Evolutionary conservation across 2,113 vertebrate species (phyloP).

Genomic region (Tupaia chinensis): DNA sequence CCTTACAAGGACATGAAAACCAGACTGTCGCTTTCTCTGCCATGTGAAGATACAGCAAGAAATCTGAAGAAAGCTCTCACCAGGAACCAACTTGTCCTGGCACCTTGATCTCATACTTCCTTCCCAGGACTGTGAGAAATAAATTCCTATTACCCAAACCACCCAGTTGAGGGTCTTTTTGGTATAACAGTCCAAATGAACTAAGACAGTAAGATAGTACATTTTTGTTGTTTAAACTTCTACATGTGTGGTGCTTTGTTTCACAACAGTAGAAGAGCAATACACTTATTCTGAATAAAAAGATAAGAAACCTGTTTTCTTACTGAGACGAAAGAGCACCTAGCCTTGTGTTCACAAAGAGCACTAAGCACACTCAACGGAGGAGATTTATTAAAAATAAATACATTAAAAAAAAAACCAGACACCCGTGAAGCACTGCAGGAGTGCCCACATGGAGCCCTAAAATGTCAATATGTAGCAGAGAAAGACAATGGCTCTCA

Average conservation of each 20-base stretch:
- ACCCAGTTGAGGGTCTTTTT: not conserved
- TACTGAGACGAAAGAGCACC: not conserved
- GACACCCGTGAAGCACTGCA: not conserved
- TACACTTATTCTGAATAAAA: not conserved
- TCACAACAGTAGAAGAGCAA: not conserved
- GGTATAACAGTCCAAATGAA: not conserved
- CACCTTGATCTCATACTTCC: not conserved
- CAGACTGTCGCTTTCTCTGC: not conserved
- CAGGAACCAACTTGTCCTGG: not conserved
- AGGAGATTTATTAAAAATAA: not conserved
- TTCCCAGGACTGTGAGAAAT: not conserved
- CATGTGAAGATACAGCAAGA: not conserved
- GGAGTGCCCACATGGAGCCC: not conserved
- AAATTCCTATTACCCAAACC: not conserved
- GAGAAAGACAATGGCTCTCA: not conserved
- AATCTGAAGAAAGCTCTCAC: not conserved
- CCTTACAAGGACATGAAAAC: accelerated
- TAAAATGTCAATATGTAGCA: not conserved
- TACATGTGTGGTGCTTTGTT: not conserved
- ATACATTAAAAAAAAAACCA: not conserved
- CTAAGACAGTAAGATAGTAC: not conserved
- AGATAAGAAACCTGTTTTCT: not conserved
- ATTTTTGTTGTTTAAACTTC: not conserved
- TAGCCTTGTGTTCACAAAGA: not conserved
- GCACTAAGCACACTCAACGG: not conserved